Evolutionary conservation across 2,888 invertebrate genomes (phyloP).

Genomic region (Troilus luridus): DNA sequence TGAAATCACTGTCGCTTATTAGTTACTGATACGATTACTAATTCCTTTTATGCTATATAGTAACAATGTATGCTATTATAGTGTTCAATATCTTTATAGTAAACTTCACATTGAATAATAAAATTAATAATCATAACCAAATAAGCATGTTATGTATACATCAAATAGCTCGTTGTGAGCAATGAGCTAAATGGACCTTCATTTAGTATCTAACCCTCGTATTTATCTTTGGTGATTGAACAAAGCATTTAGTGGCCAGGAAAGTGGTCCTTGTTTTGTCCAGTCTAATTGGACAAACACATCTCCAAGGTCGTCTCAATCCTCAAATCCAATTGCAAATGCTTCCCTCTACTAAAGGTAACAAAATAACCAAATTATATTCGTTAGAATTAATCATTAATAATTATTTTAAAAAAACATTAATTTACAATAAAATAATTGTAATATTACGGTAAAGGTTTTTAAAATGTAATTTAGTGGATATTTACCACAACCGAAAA

Average conservation of each 20-base stretch:
- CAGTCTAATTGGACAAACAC: conserved; percentile 15
- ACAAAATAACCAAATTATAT: too few species aligned
- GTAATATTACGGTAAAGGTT: not conserved
- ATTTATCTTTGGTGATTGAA: conserved; percentile 24
- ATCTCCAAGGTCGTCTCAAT: not conserved
- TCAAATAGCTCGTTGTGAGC: not conserved
- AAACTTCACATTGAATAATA: not conserved
- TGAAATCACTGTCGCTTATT: too few species aligned
- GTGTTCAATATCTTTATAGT: too few species aligned
- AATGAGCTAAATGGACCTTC: not conserved
- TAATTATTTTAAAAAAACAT: too few species aligned
- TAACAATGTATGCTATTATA: too few species aligned
- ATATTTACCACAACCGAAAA: not conserved
- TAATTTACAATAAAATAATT: not conserved
- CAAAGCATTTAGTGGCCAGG: conserved; percentile 13
- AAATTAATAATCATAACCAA: not conserved
- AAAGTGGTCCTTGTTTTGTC: conserved; percentile 15
- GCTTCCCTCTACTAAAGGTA: too few species aligned
- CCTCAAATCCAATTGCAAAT: not conserved
- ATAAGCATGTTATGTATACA: not conserved
- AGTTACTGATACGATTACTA: too few species aligned
- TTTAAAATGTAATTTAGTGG: too few species aligned
- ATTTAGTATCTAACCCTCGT: not conserved
- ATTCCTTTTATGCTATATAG: too few species aligned
- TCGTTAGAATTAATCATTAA: too few species aligned